These are phyloP conservation scores for Fregata magnificens DNA, from an alignment of 2,113 vertebrate genomes.

Conservation along the genomic window DNA sequence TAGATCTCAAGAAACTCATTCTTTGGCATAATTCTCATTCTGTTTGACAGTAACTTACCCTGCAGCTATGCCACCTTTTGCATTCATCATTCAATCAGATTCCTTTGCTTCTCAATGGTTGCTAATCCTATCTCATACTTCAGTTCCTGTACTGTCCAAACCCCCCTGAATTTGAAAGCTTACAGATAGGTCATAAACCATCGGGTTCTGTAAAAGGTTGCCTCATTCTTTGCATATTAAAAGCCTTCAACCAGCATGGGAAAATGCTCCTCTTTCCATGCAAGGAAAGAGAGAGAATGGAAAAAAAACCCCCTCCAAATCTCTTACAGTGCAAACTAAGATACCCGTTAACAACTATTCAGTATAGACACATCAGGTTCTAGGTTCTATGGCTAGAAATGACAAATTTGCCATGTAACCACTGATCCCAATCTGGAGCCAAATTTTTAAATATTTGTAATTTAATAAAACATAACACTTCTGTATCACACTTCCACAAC, in stretches of 20 bases:
- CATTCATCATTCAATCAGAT: background rate
- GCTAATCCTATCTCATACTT: background rate
- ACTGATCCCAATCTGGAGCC: background rate
- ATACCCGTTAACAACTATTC: background rate
- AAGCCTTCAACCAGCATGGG: background rate
- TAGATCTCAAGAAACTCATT: slow-evolving; percentile 9
- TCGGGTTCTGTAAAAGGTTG: background rate
- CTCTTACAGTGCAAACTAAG: background rate
- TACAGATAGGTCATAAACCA: background rate
- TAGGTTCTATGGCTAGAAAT: background rate
- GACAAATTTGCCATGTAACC: background rate
- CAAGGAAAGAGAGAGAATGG: background rate
- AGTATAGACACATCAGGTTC: background rate
- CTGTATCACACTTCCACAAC: background rate
- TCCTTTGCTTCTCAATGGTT: background rate
- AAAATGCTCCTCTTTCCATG: background rate
- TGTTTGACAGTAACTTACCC: slow-evolving; percentile 25
- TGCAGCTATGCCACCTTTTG: slow-evolving; percentile 4
- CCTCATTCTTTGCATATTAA: background rate
- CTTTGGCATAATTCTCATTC: slow-evolving; percentile 9
- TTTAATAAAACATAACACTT: background rate
- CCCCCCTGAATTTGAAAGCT: background rate
- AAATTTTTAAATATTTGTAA: background rate
- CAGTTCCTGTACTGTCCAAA: background rate
- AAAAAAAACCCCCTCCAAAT: accelerated